Evolutionary conservation across 2,888 invertebrate species (phyloP), one percentile per base, ranked within the genome.

Genomic region (Phasia obesa): DNA sequence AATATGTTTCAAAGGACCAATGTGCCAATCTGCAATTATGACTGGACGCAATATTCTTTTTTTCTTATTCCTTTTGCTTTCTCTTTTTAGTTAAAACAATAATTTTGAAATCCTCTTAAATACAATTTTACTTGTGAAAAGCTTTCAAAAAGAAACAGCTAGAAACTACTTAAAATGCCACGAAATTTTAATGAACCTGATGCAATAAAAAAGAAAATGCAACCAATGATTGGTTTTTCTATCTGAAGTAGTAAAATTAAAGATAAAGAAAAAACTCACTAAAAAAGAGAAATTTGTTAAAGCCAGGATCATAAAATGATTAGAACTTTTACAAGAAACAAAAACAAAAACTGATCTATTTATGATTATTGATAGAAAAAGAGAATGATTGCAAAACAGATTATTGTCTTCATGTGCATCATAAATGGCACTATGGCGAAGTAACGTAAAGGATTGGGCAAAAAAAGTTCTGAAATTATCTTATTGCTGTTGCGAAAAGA

Each of bases 161-260:
- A 15, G 27, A 44, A 42, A 53, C 44, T 35, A 35, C 27, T 62
- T 53, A 49, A 76, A 75, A 76, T 49, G 67, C 19, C 35, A 44
- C 53, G 55, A 42, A 69, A 69, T 44, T 44, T 27, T 15, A 60
- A 53, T 53, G 42, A 67, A 51, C 19, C 27, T 64, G 13, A 62
- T 38, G 38, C 31, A 9, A 15, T 15, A 47, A 71, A 35, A n/a
- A n/a, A n/a, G n/a, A n/a, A n/a, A n/a, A n/a, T n/a, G n/a, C n/a
- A n/a, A n/a, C n/a, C n/a, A n/a, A 9, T 81, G 65, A 81, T 81
- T 81, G 81, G 71, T 73, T 77, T 77, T 76, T 60, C 27, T 25
- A 23, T 38, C 25, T 13, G 23, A 47, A 21, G 19, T 17, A 13
- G n/a, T 42, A 19, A 51, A 59, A 55, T 35, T 9, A 1, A 62